These are phyloP conservation scores for Nebria salina DNA, from an alignment of 2,888 invertebrate genomes.

Conservation along the genomic window DNA sequence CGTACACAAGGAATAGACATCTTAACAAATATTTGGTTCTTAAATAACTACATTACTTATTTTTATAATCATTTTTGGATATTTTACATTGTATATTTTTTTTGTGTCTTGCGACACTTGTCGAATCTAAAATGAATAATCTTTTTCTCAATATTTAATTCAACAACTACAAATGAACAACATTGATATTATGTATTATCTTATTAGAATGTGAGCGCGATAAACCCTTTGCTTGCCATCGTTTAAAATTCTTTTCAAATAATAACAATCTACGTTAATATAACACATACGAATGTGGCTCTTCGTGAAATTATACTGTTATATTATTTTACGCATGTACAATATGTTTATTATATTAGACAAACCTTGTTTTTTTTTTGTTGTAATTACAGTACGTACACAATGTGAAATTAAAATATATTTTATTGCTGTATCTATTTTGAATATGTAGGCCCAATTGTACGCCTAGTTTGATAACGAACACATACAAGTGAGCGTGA, in stretches of 20 bases:
- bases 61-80: background rate
- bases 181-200: conserved; percentile 27
- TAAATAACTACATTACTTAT: background rate
- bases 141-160: background rate
- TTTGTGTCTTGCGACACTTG: background rate
- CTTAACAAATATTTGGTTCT: background rate
- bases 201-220: conserved; percentile 34
- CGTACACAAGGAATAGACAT: background rate
- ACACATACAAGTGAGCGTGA: too few species aligned
- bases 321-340: background rate
- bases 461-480: too few species aligned
- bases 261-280: conserved; percentile 9
- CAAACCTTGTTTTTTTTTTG: background rate
- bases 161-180: conserved; percentile 35
- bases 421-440: background rate
- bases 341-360: conserved; percentile 1
- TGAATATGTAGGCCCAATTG: too few species aligned
- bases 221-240: conserved; percentile 11
- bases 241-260: background rate
- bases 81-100: background rate
- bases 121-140: background rate
- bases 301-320: background rate
- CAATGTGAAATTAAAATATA: background rate
- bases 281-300: conserved; percentile 21
- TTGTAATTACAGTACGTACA: background rate